Conservation (phyloP, 2,797 vertebrate genomes). For the Atherinosoma microstoma region DNA sequence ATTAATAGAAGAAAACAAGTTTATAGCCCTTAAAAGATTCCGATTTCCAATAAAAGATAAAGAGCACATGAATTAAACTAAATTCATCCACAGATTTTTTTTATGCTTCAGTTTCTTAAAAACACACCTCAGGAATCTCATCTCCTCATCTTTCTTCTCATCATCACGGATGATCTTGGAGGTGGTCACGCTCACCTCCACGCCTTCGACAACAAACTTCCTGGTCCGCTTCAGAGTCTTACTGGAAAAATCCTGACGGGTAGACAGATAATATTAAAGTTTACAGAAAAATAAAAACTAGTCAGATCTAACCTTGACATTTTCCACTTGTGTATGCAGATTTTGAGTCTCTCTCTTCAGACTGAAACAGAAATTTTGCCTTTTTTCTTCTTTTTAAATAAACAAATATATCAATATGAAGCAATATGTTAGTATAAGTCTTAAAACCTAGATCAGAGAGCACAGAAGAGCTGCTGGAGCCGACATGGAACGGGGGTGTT, state of each 20-base stretch:
- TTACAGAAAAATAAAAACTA: not conserved
- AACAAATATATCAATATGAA: not conserved
- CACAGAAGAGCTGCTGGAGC: too few species aligned
- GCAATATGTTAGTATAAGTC: not conserved
- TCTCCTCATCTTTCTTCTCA: conserved; percentile 98
- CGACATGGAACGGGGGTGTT: too few species aligned
- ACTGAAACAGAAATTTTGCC: too few species aligned
- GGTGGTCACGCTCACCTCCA: conserved; percentile 96
- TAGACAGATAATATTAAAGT: conserved; percentile 6
- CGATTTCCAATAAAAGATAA: not conserved
- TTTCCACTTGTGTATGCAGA: not conserved
- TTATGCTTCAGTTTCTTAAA: not conserved
- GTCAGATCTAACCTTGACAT: not conserved
- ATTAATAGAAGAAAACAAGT: not conserved
- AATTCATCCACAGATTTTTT: not conserved
- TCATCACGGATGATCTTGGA: conserved; percentile 97
- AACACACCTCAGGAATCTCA: conserved; percentile 94
- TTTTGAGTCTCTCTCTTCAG: not conserved
- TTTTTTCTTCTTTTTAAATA: not conserved
- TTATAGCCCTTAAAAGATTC: conserved; percentile 4
- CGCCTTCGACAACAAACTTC: conserved; percentile 92
- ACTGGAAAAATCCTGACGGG: conserved; percentile 86
- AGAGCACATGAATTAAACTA: not conserved
- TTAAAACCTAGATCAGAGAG: not conserved
- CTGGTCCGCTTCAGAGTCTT: conserved; percentile 95